phyloP scores from a whole-genome alignment of 30 jellyfish, hydroid and myxozoan species.

The Phacellophora camtschatica region DNA sequence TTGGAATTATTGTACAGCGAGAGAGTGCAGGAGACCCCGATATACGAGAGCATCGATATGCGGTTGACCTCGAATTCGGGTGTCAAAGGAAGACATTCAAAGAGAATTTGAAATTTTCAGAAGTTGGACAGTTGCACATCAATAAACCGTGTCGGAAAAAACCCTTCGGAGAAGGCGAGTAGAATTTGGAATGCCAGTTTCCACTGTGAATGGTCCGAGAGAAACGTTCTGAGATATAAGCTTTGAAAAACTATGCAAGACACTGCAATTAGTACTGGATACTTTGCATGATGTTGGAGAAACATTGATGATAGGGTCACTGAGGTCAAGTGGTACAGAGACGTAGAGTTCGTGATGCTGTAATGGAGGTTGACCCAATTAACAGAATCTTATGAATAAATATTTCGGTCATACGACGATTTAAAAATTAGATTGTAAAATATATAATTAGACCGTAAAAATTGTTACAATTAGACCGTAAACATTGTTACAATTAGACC shows the following conservation, averaged over 20 bases:
- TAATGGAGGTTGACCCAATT: no score
- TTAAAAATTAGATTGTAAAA: no score
- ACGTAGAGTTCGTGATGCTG: slow-evolving; percentile 30
- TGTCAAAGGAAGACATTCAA: not conserved
- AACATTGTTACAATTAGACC: no score
- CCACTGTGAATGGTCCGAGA: not conserved
- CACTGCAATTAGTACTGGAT: not conserved
- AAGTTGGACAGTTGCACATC: slow-evolving; percentile 23
- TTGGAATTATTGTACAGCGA: no score
- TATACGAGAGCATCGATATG: no score
- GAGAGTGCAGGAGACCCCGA: no score
- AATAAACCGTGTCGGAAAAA: slow-evolving; percentile 22
- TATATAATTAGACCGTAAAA: no score
- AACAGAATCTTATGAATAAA: no score
- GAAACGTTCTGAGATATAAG: not conserved
- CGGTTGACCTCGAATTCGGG: slow-evolving; percentile 2
- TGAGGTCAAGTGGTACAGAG: slow-evolving; percentile 23
- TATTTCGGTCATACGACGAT: no score
- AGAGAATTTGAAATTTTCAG: not conserved
- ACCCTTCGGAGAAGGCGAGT: slow-evolving; percentile 20
- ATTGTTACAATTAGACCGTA: no score
- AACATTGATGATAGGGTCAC: slow-evolving; percentile 19
- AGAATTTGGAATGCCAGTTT: slow-evolving; percentile 20
- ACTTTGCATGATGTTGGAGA: slow-evolving; percentile 19
- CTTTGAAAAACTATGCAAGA: not conserved